phyloP scores from a whole-genome alignment of 1,140 invertebrate species.

The Eurosta solidaginis region DNA sequence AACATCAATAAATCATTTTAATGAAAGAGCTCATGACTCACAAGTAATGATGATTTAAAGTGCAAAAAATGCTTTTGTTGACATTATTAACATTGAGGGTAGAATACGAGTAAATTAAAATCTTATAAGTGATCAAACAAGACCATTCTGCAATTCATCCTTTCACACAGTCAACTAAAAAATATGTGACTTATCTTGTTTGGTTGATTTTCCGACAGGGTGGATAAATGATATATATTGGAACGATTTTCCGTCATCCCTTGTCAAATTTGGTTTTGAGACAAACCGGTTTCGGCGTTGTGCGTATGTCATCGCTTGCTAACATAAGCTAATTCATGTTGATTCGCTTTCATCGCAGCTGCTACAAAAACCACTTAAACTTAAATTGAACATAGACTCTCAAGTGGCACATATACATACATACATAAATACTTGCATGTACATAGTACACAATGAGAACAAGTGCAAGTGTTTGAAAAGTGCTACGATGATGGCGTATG shows the following conservation, averaged over 20 bases:
- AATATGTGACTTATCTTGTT: no score
- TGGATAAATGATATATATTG: no score
- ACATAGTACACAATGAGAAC: no score
- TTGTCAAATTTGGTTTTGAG: no score
- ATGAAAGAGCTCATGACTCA: no score
- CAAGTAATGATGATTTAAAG: no score
- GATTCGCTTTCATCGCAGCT: background rate
- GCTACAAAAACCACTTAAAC: background rate
- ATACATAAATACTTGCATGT: background rate
- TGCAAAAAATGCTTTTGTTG: background rate
- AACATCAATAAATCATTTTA: no score
- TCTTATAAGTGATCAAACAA: background rate
- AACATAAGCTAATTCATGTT: background rate
- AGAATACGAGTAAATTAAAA: background rate
- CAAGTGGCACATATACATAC: background rate
- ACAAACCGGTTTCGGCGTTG: no score
- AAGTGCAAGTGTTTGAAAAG: background rate
- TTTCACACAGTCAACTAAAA: background rate
- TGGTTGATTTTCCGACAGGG: no score
- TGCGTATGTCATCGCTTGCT: background rate
- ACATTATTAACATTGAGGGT: background rate
- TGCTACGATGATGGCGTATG: background rate
- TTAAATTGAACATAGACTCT: constrained; percentile 16
- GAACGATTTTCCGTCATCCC: no score
- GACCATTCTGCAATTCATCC: background rate